Evolutionary conservation across 2,797 vertebrate genomes (phyloP).

Genomic region (Peromyscus melanophrys): DNA sequence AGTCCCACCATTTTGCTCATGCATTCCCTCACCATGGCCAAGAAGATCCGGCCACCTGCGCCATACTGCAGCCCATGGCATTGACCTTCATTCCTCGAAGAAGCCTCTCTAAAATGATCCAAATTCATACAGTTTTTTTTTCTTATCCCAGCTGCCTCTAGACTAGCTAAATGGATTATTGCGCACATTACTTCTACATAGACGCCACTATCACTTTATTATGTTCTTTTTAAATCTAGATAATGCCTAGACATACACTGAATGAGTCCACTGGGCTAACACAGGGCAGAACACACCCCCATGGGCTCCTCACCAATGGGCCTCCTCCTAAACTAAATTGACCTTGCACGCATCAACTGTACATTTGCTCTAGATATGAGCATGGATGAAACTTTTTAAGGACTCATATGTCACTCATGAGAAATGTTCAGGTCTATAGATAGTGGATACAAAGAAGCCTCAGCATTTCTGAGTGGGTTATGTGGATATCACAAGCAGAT

Average conservation of each 20-base stretch:
- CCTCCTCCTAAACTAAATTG: neutral
- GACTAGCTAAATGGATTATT: neutral
- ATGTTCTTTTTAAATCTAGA: slow-evolving; percentile 16
- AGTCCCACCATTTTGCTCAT: neutral
- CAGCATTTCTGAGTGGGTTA: neutral
- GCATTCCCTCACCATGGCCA: neutral
- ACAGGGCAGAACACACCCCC: neutral
- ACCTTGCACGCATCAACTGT: neutral
- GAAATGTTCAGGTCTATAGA: neutral
- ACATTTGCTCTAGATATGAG: neutral
- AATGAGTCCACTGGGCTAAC: neutral
- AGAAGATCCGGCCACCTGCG: neutral
- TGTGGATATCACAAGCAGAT: neutral
- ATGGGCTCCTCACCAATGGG: neutral
- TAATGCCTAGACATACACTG: neutral
- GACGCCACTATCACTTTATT: neutral
- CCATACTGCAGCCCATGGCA: neutral
- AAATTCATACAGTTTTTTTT: neutral
- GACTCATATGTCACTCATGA: neutral
- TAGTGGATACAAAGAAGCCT: neutral
- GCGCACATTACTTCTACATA: neutral
- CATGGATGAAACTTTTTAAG: slow-evolving; percentile 9
- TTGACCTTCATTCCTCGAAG: neutral
- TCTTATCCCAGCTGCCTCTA: neutral
- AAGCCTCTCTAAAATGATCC: neutral